A percentile compares a stretch with the other conserved stretches of the same genome.
phyloP scores from a whole-genome alignment of 2,113 vertebrate species.

The Poeciliopsis retropinna region DNA sequence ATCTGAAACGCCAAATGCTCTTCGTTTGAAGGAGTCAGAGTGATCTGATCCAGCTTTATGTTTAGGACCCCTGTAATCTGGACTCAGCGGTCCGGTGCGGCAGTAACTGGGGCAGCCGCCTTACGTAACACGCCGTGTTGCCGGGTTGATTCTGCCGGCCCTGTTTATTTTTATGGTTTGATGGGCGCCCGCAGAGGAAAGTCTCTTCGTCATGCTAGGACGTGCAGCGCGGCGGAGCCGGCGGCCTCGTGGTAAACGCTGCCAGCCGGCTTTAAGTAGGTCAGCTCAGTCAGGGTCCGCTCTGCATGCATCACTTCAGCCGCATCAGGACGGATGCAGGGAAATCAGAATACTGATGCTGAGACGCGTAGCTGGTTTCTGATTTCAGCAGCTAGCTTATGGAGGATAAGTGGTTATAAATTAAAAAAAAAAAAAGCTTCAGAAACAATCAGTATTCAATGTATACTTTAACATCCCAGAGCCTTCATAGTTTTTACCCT shows the following conservation, averaged over 20 bases:
- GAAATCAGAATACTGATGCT: neutral
- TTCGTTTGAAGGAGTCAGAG: no score
- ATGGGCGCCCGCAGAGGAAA: slow-evolving; percentile 60
- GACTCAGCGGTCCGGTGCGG: slow-evolving; percentile 26
- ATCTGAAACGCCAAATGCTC: no score
- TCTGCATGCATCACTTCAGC: neutral
- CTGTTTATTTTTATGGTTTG: slow-evolving; percentile 75
- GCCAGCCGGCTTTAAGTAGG: slow-evolving; percentile 67
- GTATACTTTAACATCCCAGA: no score
- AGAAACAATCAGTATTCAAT: neutral
- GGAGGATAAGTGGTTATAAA: neutral
- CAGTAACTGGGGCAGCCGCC: slow-evolving; percentile 65
- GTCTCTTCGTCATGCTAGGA: slow-evolving; percentile 61
- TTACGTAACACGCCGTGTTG: slow-evolving; percentile 71
- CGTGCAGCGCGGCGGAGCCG: neutral
- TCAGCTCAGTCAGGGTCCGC: slow-evolving; percentile 52
- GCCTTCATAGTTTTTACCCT: no score
- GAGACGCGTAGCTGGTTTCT: neutral
- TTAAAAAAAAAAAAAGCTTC: neutral
- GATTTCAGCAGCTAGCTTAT: neutral
- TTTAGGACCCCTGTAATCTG: slow-evolving; percentile 32
- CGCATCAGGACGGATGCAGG: neutral
- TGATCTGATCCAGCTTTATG: neutral
- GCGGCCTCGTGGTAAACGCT: slow-evolving; percentile 34
- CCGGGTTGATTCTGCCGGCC: slow-evolving; percentile 59